A percentile compares a stretch with the other conserved stretches of the same genome.
Evolutionary conservation across 2,797 vertebrate genomes (phyloP).

Genomic region (Pangasius sanitwongsei): DNA sequence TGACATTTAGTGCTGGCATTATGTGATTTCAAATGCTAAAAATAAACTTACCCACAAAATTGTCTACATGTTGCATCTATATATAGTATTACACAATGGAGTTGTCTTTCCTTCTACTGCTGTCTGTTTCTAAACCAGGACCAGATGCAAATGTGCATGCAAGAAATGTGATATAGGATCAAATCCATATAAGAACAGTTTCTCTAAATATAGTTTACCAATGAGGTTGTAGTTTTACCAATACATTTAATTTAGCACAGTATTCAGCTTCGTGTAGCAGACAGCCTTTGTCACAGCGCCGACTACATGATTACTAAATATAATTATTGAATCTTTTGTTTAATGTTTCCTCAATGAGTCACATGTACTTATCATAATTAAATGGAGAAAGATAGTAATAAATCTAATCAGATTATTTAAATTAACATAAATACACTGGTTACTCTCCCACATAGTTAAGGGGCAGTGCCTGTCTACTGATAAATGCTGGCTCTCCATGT

Average conservation of each 20-base stretch:
- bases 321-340: background rate
- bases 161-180: slow-evolving; percentile 22
- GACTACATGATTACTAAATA: background rate
- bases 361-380: background rate
- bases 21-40: slow-evolving; percentile 30
- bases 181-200: background rate
- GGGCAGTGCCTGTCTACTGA: slow-evolving; percentile 6
- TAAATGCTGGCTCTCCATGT: slow-evolving; percentile 29
- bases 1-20: slow-evolving; percentile 25
- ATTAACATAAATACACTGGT: slow-evolving; percentile 16
- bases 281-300: background rate
- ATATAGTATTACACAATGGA: slow-evolving; percentile 33
- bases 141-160: slow-evolving; percentile 37
- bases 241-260: background rate
- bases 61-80: slow-evolving; percentile 24
- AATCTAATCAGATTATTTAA: slow-evolving; percentile 1
- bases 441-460: slow-evolving; percentile 27
- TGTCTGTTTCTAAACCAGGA: slow-evolving; percentile 25
- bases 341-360: background rate
- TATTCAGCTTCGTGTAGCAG: background rate
- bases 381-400: background rate
- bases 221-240: too few relatives aligned
- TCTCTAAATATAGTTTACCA: background rate
- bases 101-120: slow-evolving; percentile 22
- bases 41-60: slow-evolving; percentile 32